Evolutionary conservation across 2,113 vertebrate species (phyloP), one percentile per base, ranked within the genome.

Genomic region (Odontophorus gujanensis): DNA sequence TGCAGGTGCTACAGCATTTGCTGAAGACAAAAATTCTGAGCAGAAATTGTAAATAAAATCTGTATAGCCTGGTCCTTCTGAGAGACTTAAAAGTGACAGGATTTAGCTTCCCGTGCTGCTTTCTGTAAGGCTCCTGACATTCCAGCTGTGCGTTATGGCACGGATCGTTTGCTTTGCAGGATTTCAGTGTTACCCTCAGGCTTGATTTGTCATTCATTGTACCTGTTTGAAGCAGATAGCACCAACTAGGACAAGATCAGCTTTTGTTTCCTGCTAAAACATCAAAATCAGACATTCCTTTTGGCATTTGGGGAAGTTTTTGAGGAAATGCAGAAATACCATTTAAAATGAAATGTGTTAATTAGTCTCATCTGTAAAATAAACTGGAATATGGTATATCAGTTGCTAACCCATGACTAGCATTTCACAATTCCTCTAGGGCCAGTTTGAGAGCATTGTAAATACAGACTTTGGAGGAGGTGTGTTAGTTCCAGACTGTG

Each of bases 1-100:
- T 93, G 92, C 68, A 96, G 90, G 90, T 96, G 90, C 96, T 97
- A 92, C 80, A 88, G 87, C 40, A 51, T 61, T 81, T 92, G 66
- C 79, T 71, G 58, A 90, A 90, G 90, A 79, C 74, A 63, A 78
- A 85, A 57, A 62, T 81, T 73, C 65, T 92, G 67, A 94, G 45
- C 65, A 90, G 76, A 92, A 93, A n/a, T 42, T 93, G 75, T 88
- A 90, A 95, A 90, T 95, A 93, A 81, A 94, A 53, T 92, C 89
- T 72, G 85, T 92, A 86, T 89, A 87, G 75, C 77, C 88, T 97
- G 34, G 28, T 96, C 85, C 50, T 92, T 92, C 71, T 78, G 74
- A 93, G 59, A 92, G 65, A 88, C 57, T 72, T 66, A 48, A 71
- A 79, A 19, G 16, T 87, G 81, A 40, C 83, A 62, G 77, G 40